Evolutionary conservation across 2,797 vertebrate genomes (phyloP), one percentile per base, ranked within the genome.

Genomic region (Synanceia verrucosa): DNA sequence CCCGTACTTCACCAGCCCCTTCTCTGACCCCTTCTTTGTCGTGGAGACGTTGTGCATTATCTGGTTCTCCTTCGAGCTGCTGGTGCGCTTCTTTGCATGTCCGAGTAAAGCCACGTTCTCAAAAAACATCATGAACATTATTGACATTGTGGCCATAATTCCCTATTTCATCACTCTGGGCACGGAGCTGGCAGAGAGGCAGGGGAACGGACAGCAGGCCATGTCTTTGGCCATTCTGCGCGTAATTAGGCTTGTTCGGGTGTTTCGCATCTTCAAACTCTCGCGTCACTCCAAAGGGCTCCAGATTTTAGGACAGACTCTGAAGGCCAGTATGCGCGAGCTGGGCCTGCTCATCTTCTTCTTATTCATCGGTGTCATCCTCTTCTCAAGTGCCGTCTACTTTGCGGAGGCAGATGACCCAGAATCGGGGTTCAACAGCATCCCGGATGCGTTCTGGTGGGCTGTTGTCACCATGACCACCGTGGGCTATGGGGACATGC

Each of bases 391-490:
- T 3, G 97, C 98, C 0, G 98, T 99, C 6, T 99, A 97, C 90
- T 99, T 99, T 4, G 98, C 98, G 0, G 98, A 99, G 61, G 97
- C 97, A 0, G 98, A 99, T 10, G 97, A 99, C 91, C 97, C 97
- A 18, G 94, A 95, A 1, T 98, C 97, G 1, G 95, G 96, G 5
- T 99, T 99, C 88, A 97, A 78, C 79, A 99, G 97, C 91, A 99
- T 99, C 83, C 98, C 98, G 0, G 98, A 99, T 26, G 97, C 97
- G 1, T 99, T 99, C 93, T 99, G 98, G 98, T 99, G 98, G 98
- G 97, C 98, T 0, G 97, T 99, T 78, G 98, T 99, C 34, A 99
- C 98, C 88, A 99, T 99, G 98, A 99, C 98, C 43, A 99, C 98
- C 0, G 98, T 99, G 53, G 98, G 98, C 53, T 99, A 99, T 0